Evolutionary conservation across 1,140 invertebrate genomes (phyloP).

Genomic region (Pomacea maculata): DNA sequence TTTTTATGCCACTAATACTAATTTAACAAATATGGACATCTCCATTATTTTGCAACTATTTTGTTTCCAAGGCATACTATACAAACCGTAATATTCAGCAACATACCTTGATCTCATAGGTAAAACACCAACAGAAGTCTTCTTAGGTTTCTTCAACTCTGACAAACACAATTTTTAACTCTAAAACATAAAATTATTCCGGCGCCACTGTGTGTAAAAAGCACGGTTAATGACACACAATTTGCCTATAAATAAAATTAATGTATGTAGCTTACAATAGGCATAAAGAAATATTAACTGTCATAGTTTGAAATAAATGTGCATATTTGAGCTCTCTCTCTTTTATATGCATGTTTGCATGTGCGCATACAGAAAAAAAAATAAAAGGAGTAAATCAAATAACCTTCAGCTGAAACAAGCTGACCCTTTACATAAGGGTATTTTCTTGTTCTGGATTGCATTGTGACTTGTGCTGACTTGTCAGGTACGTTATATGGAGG

Average conservation of each 20-base stretch:
- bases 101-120: constrained; percentile 45
- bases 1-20: too few species aligned
- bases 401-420: constrained; percentile 46
- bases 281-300: background rate
- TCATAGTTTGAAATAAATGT: too few species aligned
- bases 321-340: too few species aligned
- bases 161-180: constrained; percentile 21
- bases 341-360: background rate
- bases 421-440: constrained; percentile 45
- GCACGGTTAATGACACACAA: background rate
- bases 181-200: too few species aligned
- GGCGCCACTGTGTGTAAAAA: too few species aligned
- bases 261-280: background rate
- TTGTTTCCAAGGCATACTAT: background rate
- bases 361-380: background rate
- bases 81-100: background rate
- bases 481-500: constrained; percentile 46
- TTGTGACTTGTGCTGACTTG: constrained; percentile 11
- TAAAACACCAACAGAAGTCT: constrained; percentile 49
- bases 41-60: too few species aligned
- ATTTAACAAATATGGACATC: too few species aligned
- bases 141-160: constrained; percentile 50
- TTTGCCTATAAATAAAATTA: background rate
- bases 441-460: constrained; percentile 41
- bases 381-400: background rate